Conservation (phyloP, 2,113 vertebrate genomes). For the Pipa parva region DNA sequence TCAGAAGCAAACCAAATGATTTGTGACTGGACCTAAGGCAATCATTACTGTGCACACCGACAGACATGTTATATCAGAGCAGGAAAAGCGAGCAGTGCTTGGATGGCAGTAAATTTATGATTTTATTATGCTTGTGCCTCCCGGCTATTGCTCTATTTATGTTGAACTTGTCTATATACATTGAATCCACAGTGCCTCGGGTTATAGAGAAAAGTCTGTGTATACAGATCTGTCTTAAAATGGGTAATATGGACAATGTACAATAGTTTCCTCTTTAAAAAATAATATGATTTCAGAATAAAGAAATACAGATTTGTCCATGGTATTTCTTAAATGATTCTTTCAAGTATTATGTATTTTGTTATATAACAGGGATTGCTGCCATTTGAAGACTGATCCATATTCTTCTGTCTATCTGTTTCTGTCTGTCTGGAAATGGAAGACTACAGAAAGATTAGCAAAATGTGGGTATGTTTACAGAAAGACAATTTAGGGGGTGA, state of each 20-base stretch:
- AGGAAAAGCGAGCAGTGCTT: background rate
- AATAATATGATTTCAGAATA: no score
- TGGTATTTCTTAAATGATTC: no score
- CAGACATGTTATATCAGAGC: slow-evolving; percentile 7
- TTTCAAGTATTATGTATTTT: no score
- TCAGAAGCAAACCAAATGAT: background rate
- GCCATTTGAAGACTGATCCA: no score
- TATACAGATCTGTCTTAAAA: background rate
- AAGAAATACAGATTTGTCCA: no score
- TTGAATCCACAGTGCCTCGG: background rate
- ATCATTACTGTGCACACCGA: slow-evolving; percentile 3
- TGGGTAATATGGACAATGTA: background rate
- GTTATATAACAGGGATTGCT: no score
- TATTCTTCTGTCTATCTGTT: no score
- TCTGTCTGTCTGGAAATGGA: no score
- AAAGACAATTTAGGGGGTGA: no score
- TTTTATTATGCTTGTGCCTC: slow-evolving; percentile 2
- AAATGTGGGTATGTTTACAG: no score
- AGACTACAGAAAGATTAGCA: no score
- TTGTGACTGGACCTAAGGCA: slow-evolving; percentile 3
- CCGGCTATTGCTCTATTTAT: background rate
- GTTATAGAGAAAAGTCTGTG: background rate
- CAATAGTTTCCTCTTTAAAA: no score
- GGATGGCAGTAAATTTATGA: background rate
- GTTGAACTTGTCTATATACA: background rate